These are phyloP conservation scores for Dermatemys mawii DNA, from an alignment of 2,113 vertebrate species.

Conservation along the genomic window DNA sequence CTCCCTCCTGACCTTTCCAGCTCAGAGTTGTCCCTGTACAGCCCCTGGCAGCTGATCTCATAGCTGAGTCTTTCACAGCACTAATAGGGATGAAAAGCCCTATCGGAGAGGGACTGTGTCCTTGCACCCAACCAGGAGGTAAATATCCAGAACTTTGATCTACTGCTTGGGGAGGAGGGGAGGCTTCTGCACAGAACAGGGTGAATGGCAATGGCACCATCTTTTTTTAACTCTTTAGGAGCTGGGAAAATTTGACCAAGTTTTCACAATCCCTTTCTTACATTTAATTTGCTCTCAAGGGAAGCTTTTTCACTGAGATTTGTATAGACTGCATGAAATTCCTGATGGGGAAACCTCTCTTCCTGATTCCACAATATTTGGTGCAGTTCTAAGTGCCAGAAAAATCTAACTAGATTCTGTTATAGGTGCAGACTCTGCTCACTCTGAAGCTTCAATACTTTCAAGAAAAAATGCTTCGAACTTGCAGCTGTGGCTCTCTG, in stretches of 20 bases:
- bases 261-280: accelerated
- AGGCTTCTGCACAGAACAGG: not conserved
- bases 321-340: accelerated
- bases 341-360: not conserved
- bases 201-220: accelerated
- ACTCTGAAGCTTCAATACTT: not conserved
- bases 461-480: not conserved
- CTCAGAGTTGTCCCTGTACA: slow-evolving; percentile 56
- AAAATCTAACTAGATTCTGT: not conserved
- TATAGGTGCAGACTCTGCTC: not conserved
- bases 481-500: not conserved
- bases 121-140: slow-evolving; percentile 42
- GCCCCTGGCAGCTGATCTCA: slow-evolving; percentile 72
- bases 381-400: not conserved
- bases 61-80: slow-evolving; percentile 63
- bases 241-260: not conserved
- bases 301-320: accelerated
- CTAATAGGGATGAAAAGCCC: slow-evolving; percentile 71
- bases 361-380: not conserved
- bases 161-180: not conserved
- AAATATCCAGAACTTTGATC: slow-evolving; percentile 66
- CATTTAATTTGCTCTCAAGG: not conserved
- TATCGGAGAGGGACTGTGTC: slow-evolving; percentile 62
- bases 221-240: not conserved
- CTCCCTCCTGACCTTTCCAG: slow-evolving; percentile 71